Evolutionary conservation across 1,140 invertebrate genomes (phyloP).

Genomic region (Saccostrea echinata): DNA sequence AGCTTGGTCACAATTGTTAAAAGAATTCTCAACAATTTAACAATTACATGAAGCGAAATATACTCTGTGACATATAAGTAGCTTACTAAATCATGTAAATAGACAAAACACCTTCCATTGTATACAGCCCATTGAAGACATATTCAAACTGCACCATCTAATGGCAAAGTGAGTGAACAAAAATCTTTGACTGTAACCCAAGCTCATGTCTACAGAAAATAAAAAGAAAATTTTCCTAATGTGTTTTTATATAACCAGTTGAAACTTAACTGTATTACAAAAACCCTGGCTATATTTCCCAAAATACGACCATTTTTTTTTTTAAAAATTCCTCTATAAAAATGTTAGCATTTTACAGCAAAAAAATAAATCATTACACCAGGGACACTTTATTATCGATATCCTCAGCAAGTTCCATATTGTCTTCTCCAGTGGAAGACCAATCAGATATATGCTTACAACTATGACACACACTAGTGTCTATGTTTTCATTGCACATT

Average conservation of each 20-base stretch:
- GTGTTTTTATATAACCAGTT: neutral
- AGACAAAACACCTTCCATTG: no score
- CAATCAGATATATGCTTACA: neutral
- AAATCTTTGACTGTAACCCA: neutral
- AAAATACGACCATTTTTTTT: neutral
- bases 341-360: neutral
- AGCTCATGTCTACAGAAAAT: neutral
- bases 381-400: neutral
- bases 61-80: no score
- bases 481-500: conserved; percentile 22
- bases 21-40: no score
- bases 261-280: neutral
- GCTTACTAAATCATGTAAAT: no score
- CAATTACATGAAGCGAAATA: no score
- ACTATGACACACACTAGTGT: neutral
- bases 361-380: neutral
- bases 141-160: neutral
- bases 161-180: neutral
- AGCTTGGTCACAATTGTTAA: neutral
- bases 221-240: neutral
- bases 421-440: neutral
- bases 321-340: neutral
- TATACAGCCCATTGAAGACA: neutral
- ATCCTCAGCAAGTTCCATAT: neutral
- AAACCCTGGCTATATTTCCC: neutral